phyloP scores from a whole-genome alignment of 92 coral and sea anemone species.

The Palythoa grandiflora region DNA sequence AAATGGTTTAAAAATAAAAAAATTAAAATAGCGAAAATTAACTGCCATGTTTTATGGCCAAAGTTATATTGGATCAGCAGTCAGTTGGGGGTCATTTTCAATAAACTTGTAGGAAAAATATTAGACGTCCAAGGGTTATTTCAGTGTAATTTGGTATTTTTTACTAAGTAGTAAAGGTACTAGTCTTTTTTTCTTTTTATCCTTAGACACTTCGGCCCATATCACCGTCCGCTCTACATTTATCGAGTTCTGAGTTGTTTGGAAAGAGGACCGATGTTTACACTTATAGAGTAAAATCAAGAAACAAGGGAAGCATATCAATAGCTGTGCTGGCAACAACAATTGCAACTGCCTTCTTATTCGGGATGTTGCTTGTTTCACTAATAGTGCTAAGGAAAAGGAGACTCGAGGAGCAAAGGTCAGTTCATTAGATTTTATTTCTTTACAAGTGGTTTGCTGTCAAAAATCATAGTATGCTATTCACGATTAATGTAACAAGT shows the following conservation, averaged over 20 bases:
- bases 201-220: not conserved
- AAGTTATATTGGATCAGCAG: too few relatives aligned
- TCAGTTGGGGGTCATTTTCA: too few relatives aligned
- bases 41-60: too few relatives aligned
- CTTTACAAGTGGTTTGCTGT: too few relatives aligned
- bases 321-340: slow-evolving; percentile 22
- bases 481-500: too few relatives aligned
- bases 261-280: not conserved
- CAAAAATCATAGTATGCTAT: too few relatives aligned
- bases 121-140: not conserved
- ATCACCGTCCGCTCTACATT: not conserved
- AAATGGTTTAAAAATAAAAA: too few relatives aligned
- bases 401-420: not conserved
- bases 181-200: not conserved
- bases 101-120: too few relatives aligned
- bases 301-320: not conserved
- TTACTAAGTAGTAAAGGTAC: not conserved
- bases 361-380: slow-evolving; percentile 22
- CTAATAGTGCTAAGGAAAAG: not conserved
- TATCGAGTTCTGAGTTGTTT: not conserved
- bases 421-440: not conserved
- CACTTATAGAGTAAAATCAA: not conserved
- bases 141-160: not conserved
- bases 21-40: too few relatives aligned
- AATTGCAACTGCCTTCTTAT: slow-evolving; percentile 5